These are phyloP conservation scores for Zaprionus tsacasi DNA, from an alignment of 1,140 invertebrate species.

Conservation along the genomic window DNA sequence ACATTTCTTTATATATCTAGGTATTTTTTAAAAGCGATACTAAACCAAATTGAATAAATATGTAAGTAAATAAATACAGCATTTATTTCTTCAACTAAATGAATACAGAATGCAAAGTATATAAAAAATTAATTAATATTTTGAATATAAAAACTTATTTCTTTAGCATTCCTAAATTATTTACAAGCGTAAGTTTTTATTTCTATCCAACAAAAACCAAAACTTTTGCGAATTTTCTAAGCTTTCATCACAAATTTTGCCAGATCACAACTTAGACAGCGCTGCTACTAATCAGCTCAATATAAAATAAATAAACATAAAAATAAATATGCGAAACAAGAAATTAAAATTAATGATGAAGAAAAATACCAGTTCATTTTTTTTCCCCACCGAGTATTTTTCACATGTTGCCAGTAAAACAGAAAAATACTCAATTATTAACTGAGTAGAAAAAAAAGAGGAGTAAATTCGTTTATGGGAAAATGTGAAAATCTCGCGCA, in stretches of 20 bases:
- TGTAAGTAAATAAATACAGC: too few species aligned
- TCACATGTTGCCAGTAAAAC: not conserved
- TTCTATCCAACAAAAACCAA: too few species aligned
- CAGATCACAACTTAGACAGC: not conserved
- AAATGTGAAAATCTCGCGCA: constrained; percentile 20
- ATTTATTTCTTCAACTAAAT: too few species aligned
- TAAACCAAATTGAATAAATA: not conserved
- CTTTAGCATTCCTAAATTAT: too few species aligned
- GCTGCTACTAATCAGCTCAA: not conserved
- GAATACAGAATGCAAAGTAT: too few species aligned
- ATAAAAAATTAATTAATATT: too few species aligned
- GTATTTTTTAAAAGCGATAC: not conserved
- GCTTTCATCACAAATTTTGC: not conserved
- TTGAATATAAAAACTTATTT: too few species aligned
- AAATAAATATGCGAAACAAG: not conserved
- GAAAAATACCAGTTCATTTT: not conserved
- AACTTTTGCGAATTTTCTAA: not conserved
- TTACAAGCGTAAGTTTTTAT: too few species aligned
- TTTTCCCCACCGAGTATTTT: not conserved
- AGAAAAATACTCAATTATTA: constrained; percentile 36
- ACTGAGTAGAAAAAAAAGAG: constrained; percentile 9
- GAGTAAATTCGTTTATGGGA: constrained; percentile 16
- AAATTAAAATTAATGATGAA: constrained; percentile 14
- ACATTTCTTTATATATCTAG: not conserved
- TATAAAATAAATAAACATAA: not conserved